Percentiles rank a stretch among this genome's conserved stretches.
Evolutionary conservation across 2,797 vertebrate species (phyloP).

Genomic region (Scomberomorus guttatus): DNA sequence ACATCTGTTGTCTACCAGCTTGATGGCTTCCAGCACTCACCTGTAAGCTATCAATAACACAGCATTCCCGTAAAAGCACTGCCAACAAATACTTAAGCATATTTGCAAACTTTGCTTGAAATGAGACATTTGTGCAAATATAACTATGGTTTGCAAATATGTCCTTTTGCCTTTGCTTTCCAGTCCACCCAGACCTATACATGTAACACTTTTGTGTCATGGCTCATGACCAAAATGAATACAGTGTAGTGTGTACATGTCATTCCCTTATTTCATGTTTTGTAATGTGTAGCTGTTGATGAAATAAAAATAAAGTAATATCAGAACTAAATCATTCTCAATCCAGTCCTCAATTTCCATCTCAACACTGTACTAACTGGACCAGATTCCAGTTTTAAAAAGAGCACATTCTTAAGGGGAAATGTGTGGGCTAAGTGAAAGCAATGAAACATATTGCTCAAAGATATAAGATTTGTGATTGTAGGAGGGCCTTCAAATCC

Average conservation of each 20-base stretch:
- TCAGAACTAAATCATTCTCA: not conserved
- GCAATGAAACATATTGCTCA: no score
- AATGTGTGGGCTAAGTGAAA: not conserved
- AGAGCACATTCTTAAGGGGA: not conserved
- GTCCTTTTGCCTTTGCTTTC: not conserved
- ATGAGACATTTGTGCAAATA: not conserved
- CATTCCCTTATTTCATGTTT: no score
- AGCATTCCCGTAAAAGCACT: not conserved
- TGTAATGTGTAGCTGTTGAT: no score
- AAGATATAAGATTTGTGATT: no score
- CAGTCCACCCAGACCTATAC: not conserved
- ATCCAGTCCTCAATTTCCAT: not conserved
- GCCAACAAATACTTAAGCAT: not conserved
- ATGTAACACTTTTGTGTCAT: not conserved
- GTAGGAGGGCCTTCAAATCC: not conserved
- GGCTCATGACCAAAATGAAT: not conserved
- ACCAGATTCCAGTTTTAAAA: not conserved
- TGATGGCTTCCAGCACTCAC: not conserved
- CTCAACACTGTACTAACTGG: not conserved
- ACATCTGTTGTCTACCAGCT: not conserved
- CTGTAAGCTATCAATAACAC: not conserved
- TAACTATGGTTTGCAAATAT: not conserved
- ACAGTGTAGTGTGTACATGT: not conserved
- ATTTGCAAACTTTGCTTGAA: not conserved
- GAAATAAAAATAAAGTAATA: no score